Evolutionary conservation across 2,888 invertebrate genomes (phyloP), one percentile per base, ranked within the genome.

Genomic region (Rhodophaea formosa): DNA sequence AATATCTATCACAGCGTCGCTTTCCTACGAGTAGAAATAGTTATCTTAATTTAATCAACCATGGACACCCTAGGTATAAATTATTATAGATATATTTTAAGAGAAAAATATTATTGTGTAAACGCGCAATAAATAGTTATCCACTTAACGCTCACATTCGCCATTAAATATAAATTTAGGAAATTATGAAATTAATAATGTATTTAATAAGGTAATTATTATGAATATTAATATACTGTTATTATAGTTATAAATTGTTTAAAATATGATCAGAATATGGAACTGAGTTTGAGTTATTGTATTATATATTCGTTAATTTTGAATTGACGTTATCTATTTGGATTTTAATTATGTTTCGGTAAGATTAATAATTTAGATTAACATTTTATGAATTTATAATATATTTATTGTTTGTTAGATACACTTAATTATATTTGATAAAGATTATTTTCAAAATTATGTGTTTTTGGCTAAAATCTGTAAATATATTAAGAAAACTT

Each of bases 401-500:
- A 17, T 3, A 17, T 10, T 10, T 17, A 44, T 16, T 14, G 15
- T 45, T 12, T 23, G 17, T 23, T 23, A 23, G 5, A 3, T 23
- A 12, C 6, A 16, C 39, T 46, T 17, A 45, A 16, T 8, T 16
- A 16, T 39, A 8, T 12, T 1, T 45, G 14, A 16, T n/a, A n/a
- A n/a, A n/a, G n/a, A n/a, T 44, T 45, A 14, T 12, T 45, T 32
- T 47, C 12, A 12, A 17, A 49, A n/a, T n/a, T n/a, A n/a, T n/a
- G n/a, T 30, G 12, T 45, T 45, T 16, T 55, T 10, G n/a, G 16
- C 30, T 53, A 23, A 15, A 2, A 39, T 53, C 12, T 77, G 72
- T 78, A 80, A 62, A 72, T 72, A 71, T 69, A 70, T 62, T 62
- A 71, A 68, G 64, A 68, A 44, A 44, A 54, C 15, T 42, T 67